These are phyloP conservation scores for Corvus moneduloides DNA, from an alignment of 2,113 vertebrate species.

Conservation along the genomic window DNA sequence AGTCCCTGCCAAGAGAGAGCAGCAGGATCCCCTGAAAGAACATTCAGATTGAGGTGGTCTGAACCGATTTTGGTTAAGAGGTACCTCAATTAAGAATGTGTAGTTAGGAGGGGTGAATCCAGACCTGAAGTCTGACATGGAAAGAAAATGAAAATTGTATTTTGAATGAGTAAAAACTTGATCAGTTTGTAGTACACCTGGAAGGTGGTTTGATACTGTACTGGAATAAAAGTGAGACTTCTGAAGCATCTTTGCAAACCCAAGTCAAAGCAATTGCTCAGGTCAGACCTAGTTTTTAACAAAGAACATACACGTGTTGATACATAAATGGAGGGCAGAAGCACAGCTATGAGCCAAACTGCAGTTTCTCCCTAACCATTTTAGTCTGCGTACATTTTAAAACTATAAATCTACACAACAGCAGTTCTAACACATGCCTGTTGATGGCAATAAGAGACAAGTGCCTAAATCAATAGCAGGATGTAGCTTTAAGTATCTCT, in stretches of 20 bases:
- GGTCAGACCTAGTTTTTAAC: not conserved
- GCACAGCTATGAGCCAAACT: not conserved
- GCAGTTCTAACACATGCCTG: not conserved
- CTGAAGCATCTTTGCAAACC: not conserved
- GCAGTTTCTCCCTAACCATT: not conserved
- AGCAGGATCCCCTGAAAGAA: not conserved
- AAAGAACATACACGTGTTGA: not conserved
- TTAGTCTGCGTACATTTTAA: not conserved
- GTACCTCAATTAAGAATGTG: not conserved
- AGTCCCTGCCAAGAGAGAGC: not conserved
- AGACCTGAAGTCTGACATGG: not conserved
- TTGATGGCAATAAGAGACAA: slow-evolving; percentile 35
- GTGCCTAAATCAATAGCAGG: not conserved
- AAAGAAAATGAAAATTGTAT: not conserved
- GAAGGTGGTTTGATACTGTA: not conserved
- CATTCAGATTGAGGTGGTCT: not conserved
- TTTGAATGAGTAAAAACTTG: not conserved
- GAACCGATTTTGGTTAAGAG: not conserved
- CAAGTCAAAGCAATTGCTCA: not conserved
- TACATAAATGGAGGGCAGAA: not conserved
- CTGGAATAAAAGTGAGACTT: not conserved
- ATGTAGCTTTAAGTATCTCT: not conserved
- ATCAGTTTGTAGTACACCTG: not conserved
- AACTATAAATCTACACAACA: not conserved
- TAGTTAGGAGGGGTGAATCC: not conserved